phyloP scores from a whole-genome alignment of 2,888 invertebrate genomes.

The Drosophila tripunctata region DNA sequence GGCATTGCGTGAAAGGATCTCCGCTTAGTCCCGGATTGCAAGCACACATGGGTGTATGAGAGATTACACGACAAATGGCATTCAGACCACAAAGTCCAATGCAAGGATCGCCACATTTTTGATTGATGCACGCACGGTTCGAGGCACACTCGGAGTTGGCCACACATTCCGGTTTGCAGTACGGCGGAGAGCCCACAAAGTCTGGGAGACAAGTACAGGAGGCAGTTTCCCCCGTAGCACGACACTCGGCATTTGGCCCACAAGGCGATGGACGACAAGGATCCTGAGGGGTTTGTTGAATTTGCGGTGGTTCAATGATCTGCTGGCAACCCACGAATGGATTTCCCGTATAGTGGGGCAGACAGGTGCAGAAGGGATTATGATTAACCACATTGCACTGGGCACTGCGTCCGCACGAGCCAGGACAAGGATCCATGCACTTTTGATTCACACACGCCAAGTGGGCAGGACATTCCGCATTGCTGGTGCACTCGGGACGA shows the following conservation, averaged over 20 bases:
- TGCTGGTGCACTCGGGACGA: conserved; percentile 89
- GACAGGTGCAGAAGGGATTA: conserved; percentile 91
- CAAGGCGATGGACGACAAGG: conserved; percentile 90
- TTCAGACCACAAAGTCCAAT: conserved; percentile 89
- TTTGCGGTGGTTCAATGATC: conserved; percentile 84
- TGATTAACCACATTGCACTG: conserved; percentile 88
- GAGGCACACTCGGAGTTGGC: conserved; percentile 89
- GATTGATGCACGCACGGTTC: conserved; percentile 89
- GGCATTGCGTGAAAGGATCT: conserved; percentile 89
- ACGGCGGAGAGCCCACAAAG: conserved; percentile 89
- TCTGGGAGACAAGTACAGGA: conserved; percentile 90
- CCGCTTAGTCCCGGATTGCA: conserved; percentile 88
- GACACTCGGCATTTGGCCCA: conserved; percentile 89
- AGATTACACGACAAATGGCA: conserved; percentile 89
- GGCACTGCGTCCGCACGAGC: conserved; percentile 87
- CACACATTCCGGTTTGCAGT: conserved; percentile 90
- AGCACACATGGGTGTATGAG: conserved; percentile 90
- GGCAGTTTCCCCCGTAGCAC: conserved; percentile 87
- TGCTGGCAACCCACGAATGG: conserved; percentile 90
- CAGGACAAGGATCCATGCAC: conserved; percentile 89
- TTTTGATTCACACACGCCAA: conserved; percentile 89
- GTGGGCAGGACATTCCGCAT: conserved; percentile 88
- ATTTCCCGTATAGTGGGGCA: conserved; percentile 88
- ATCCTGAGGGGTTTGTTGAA: conserved; percentile 83
- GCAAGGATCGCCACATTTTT: conserved; percentile 90